These are phyloP conservation scores for Arctocebus calabarensis DNA, from an alignment of 2,797 vertebrate genomes.

Conservation along the genomic window DNA sequence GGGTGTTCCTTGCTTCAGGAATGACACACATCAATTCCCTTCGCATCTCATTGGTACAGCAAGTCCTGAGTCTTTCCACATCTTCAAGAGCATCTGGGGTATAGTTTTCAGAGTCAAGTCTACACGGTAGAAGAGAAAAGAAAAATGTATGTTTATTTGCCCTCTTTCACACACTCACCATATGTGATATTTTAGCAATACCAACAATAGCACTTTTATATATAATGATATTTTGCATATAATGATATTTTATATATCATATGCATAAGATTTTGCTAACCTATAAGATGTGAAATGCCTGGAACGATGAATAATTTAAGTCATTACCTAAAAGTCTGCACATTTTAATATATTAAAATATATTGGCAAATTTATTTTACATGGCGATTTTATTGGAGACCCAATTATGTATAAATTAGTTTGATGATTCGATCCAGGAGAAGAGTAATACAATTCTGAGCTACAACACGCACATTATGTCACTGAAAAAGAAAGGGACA, in stretches of 20 bases:
- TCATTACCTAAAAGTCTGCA: neutral
- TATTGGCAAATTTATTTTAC: neutral
- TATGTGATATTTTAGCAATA: neutral
- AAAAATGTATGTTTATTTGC: rapidly evolving
- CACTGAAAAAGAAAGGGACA: neutral
- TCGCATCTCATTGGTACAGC: rapidly evolving
- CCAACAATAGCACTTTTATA: neutral
- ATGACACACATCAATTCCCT: no score
- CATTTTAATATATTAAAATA: neutral
- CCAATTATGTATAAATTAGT: neutral
- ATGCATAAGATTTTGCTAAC: neutral
- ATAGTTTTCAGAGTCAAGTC: neutral
- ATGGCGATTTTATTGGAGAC: neutral
- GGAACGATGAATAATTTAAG: neutral
- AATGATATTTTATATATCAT: neutral
- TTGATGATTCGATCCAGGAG: neutral
- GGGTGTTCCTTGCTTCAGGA: neutral
- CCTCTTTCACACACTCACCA: neutral
- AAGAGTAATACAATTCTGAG: neutral
- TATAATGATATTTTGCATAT: neutral
- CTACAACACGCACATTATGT: neutral
- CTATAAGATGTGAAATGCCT: neutral
- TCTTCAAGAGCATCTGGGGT: neutral
- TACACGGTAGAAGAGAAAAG: neutral
- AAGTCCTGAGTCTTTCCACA: neutral